Base-by-base conservation (phyloP, 2,888 invertebrate genomes). In the Strigamia maritima region DNA sequence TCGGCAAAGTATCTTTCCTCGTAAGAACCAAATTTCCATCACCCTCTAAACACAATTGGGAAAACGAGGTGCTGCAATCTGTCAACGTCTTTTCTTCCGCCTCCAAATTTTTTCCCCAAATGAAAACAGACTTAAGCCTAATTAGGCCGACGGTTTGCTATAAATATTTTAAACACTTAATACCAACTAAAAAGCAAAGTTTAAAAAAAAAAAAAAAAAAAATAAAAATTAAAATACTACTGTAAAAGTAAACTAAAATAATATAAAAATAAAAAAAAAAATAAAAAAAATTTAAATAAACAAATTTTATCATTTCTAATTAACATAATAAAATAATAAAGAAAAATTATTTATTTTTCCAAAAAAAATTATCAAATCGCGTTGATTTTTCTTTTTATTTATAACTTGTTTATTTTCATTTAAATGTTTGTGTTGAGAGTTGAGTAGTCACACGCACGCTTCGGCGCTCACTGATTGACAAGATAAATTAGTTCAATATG, bases 31-130 rank as follows among this genome's bases (percentile, higher is more conserved):
- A 49, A 49, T n/a, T 19, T n/a, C n/a, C 49, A 19, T 49, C 49
- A 19, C 19, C n/a, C 49, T 49, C n/a, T n/a, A 19, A 49, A 49
- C 49, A 49, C 49, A 49, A 49, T 49, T 49, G 49, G 49, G 49
- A 49, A 49, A 49, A 49, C 49, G 49, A 49, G 49, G 49, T 49
- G 49, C 49, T 49, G 49, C 49, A 49, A 49, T 49, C 49, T 49
- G 49, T n/a, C 49, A n/a, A 49, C 49, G 49, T 49, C 49, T 49
- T 49, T 49, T 49, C 49, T 49, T 49, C 49, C 49, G n/a, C 19
- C 3, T n/a, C 44, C 2, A 14, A 2, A 10, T 44, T 16, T 10
- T 44, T 44, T 44, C 16, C 44, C 44, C 44, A 44, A 44, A 44
- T n/a, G 49, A 49, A 49, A 49, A 49, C 49, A 49, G 49, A 49